A percentile compares a stretch with the other conserved stretches of the same genome.
Conservation (phyloP, 2,113 vertebrate species). For the Oryzias woworae region DNA sequence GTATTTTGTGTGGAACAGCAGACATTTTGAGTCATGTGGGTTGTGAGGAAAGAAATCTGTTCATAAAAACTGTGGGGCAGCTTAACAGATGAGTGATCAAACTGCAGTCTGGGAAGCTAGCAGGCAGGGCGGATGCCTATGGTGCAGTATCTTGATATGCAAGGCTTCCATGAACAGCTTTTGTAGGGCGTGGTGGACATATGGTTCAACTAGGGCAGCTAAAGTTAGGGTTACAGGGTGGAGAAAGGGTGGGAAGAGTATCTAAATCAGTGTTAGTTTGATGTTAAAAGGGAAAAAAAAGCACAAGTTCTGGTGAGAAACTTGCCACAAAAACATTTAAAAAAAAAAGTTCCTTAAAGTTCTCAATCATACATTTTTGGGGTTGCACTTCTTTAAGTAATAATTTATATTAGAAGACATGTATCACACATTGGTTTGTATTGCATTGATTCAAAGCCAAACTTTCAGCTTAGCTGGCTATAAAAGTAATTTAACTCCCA, state of each 20-base stretch:
- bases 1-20: neutral
- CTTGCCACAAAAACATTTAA: no score
- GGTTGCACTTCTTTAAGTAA: no score
- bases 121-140: neutral
- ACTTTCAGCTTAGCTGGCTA: no score
- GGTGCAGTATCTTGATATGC: neutral
- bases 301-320: no score
- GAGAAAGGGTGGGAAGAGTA: neutral
- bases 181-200: conserved; percentile 2
- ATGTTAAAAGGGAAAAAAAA: no score
- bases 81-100: conserved; percentile 11
- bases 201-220: neutral
- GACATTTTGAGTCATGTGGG: neutral
- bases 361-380: no score
- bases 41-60: neutral
- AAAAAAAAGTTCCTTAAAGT: no score
- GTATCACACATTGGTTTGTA: no score
- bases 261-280: neutral
- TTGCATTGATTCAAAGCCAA: no score
- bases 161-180: neutral
- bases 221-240: neutral
- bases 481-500: no score
- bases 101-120: neutral
- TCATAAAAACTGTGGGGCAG: neutral
- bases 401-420: no score